These are phyloP conservation scores for Siniperca knerii DNA, from an alignment of 2,113 vertebrate species.

Conservation along the genomic window DNA sequence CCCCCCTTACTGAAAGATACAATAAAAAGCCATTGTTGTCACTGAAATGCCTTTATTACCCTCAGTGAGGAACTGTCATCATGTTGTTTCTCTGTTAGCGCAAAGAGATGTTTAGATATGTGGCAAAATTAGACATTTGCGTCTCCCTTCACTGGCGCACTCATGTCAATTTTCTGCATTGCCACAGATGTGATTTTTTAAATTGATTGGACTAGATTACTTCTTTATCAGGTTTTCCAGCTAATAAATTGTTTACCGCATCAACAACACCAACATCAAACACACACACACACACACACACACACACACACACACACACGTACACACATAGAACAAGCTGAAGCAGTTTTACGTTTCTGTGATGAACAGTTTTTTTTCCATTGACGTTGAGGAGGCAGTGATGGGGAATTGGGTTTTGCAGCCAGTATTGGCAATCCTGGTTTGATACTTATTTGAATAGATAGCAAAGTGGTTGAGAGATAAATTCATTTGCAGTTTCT, in stretches of 20 bases:
- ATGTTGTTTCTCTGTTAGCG: constrained; percentile 25
- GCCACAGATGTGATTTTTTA: constrained; percentile 47
- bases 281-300: constrained; percentile 3
- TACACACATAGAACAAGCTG: not conserved
- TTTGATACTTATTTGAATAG: constrained; percentile 25
- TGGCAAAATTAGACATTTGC: constrained; percentile 42
- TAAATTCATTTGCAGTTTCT: constrained; percentile 37
- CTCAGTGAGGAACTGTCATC: constrained; percentile 40
- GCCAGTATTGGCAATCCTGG: constrained; percentile 3
- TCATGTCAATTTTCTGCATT: constrained; percentile 46
- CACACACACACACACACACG: not conserved
- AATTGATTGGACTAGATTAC: constrained; percentile 55
- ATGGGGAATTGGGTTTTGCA: constrained; percentile 17
- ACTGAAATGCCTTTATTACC: constrained; percentile 55
- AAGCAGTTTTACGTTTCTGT: not conserved
- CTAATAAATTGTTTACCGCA: constrained; percentile 50
- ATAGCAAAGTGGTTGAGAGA: constrained; percentile 36
- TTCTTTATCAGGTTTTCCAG: constrained; percentile 51
- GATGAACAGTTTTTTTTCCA: not conserved
- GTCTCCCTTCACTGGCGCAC: constrained; percentile 17
- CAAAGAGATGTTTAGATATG: constrained; percentile 49
- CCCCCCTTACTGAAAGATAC: constrained; percentile 37
- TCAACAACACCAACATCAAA: not conserved
- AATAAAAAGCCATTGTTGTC: constrained; percentile 65
- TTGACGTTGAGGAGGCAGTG: constrained; percentile 1